A percentile compares a stretch with the other conserved stretches of the same genome.
phyloP scores from a whole-genome alignment of 1,140 invertebrate genomes.

The Penaeus vannamei region DNA sequence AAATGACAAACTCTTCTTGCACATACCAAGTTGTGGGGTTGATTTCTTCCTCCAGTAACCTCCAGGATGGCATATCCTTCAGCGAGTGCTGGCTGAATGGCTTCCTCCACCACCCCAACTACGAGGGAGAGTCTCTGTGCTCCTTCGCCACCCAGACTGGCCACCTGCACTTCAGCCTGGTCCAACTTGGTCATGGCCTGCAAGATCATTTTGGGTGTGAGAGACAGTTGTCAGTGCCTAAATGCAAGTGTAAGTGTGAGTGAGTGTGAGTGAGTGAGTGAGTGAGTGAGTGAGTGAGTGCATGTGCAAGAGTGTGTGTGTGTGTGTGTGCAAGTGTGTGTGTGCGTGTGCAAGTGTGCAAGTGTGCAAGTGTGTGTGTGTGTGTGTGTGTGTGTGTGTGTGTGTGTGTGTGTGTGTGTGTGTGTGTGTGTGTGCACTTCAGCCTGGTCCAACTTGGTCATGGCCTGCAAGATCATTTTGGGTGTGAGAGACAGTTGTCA shows the following conservation, averaged over 20 bases:
- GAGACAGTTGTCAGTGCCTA: no score
- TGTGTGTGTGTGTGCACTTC: slow-evolving; percentile 74
- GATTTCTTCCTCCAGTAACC: slow-evolving; percentile 78
- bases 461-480: slow-evolving; percentile 74
- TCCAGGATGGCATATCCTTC: slow-evolving; percentile 84
- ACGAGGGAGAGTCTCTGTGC: slow-evolving; percentile 78
- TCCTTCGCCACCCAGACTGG: slow-evolving; percentile 74
- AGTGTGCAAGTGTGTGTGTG: no score
- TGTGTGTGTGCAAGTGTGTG: no score
- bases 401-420: no score
- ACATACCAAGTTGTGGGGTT: slow-evolving; percentile 77
- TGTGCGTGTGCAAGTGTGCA: no score
- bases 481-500: no score
- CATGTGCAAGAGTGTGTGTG: no score
- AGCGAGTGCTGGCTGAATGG: slow-evolving; percentile 77
- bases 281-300: no score
- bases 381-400: no score
- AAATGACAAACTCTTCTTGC: not conserved
- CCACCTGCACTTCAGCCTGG: slow-evolving; percentile 84
- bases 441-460: slow-evolving; percentile 83
- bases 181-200: slow-evolving; percentile 83
- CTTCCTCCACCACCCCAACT: slow-evolving; percentile 78
- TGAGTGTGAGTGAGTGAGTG: no score
- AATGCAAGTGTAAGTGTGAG: no score
- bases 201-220: slow-evolving; percentile 49